Evolutionary conservation across 2,888 invertebrate species (phyloP), one percentile per base, ranked within the genome.

Genomic region (Dicycla oo): DNA sequence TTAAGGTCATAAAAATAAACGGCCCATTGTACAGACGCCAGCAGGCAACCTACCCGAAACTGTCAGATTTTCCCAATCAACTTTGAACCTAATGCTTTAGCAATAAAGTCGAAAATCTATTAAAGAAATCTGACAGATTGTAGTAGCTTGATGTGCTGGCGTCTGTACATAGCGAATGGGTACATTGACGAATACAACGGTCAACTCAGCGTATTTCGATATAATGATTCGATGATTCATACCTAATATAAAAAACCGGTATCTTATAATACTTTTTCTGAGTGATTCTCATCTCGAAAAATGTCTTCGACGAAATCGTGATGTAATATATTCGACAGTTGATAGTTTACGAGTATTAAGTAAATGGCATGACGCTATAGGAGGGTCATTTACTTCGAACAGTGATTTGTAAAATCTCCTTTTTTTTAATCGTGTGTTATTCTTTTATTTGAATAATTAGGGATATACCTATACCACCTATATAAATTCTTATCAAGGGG

Each of bases 201-300:
- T 82, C 83, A 67, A 79, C 76, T 83, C 67, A 68, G 70, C 80
- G 71, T 85, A 87, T 81, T 76, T 77, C 77, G 69, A 72, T 85
- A 70, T 64, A 61, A 63, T 43, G 62, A 70, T 74, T 80, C 72
- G 80, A 82, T 88, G 86, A 88, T 68, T 88, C 86, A 88, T 73
- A 43, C 43, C 18, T 5, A n/a, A 20, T 69, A 61, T 49, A 72
- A 79, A 79, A 82, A 87, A 84, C 80, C 70, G 80, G 79, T 83
- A 63, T 47, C 30, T 23, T 47, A 51, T 11, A 15, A 53, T 53
- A 60, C 53, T 34, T 68, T 75, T 83, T 79, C 56, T 75, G 54
- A 67, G 64, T 61, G 60, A 62, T 79, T 73, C 69, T 67, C 54
- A 69, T 80, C 78, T 78, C 70, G 56, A 81, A 80, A 83, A 78